A percentile compares a stretch with the other conserved stretches of the same genome.
Evolutionary conservation across 1,140 invertebrate species (phyloP).

Genomic region (silkworm (Bombyx mori)): DNA sequence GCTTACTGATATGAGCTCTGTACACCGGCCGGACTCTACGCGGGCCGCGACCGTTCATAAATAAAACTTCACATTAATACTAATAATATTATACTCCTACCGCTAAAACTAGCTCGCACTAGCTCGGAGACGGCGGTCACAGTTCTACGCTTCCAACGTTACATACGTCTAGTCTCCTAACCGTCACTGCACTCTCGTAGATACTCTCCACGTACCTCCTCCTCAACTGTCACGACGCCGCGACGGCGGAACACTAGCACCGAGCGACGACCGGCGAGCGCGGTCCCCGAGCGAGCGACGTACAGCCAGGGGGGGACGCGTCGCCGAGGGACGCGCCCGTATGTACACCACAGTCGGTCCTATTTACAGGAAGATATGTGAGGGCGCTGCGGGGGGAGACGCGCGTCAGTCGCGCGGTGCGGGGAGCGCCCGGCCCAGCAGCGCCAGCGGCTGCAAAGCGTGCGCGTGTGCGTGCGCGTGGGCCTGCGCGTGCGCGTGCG

Average conservation of each 20-base stretch:
- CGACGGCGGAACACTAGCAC: too few relatives aligned
- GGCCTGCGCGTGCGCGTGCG: conserved; percentile 14
- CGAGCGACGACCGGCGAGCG: too few relatives aligned
- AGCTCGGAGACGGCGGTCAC: too few relatives aligned
- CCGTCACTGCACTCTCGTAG: too few relatives aligned
- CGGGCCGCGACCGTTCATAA: conserved; percentile 29
- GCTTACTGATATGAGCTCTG: conserved; percentile 64
- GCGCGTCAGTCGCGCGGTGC: conserved; percentile 51
- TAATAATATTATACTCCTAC: too few relatives aligned
- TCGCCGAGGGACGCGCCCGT: conserved; percentile 16
- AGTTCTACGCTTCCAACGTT: too few relatives aligned
- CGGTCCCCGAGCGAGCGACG: conserved; percentile 4
- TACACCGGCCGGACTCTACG: conserved; percentile 28
- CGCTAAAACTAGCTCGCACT: too few relatives aligned
- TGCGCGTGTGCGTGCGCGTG: conserved; percentile 21
- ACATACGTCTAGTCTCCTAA: too few relatives aligned
- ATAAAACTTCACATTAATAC: conserved; percentile 48
- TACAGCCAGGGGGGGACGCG: conserved; percentile 28
- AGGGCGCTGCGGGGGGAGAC: conserved; percentile 13
- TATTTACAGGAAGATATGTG: conserved; percentile 42
- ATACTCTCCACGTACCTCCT: too few relatives aligned
- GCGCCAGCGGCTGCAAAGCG: conserved; percentile 53
- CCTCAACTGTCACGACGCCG: too few relatives aligned
- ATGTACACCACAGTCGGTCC: conserved; percentile 7
- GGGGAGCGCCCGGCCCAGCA: conserved; percentile 37